Conservation (phyloP, 2,797 vertebrate species). For the Cuculus canorus region DNA sequence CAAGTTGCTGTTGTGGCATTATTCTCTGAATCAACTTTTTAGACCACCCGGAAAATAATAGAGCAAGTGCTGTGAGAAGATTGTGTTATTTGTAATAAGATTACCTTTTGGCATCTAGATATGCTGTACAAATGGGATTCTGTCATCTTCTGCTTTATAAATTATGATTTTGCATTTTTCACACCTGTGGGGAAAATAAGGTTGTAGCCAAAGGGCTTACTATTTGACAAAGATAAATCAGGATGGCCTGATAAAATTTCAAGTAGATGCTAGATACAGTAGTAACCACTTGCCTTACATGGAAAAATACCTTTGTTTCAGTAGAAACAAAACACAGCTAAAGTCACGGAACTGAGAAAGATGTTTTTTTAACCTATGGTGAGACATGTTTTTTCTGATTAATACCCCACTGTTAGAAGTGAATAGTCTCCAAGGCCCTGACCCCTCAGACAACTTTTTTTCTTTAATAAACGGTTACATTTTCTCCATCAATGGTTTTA, state of each 20-base stretch:
- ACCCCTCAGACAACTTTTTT: slow-evolving; percentile 43
- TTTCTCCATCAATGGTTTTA: slow-evolving; percentile 69
- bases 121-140: slow-evolving; percentile 68
- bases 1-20: slow-evolving; percentile 83
- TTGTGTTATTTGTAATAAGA: slow-evolving; percentile 77
- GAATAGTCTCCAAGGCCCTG: slow-evolving; percentile 48
- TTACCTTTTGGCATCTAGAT: slow-evolving; percentile 77
- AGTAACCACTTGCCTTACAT: slow-evolving; percentile 56
- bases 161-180: slow-evolving; percentile 74
- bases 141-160: slow-evolving; percentile 75
- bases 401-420: slow-evolving; percentile 47
- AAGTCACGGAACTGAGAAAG: slow-evolving; percentile 32
- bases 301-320: slow-evolving; percentile 42
- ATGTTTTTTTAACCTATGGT: slow-evolving; percentile 43
- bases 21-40: slow-evolving; percentile 82
- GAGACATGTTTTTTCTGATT: slow-evolving; percentile 47
- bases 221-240: slow-evolving; percentile 73
- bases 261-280: slow-evolving; percentile 53
- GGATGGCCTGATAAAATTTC: slow-evolving; percentile 58
- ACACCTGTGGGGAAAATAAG: slow-evolving; percentile 77
- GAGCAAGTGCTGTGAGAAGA: slow-evolving; percentile 76
- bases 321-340: slow-evolving; percentile 38
- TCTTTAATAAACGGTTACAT: slow-evolving; percentile 55
- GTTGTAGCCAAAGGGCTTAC: slow-evolving; percentile 52
- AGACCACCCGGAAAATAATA: slow-evolving; percentile 84